Evolutionary conservation across 1,140 invertebrate genomes (phyloP).

Genomic region (Camponotus floridanus): DNA sequence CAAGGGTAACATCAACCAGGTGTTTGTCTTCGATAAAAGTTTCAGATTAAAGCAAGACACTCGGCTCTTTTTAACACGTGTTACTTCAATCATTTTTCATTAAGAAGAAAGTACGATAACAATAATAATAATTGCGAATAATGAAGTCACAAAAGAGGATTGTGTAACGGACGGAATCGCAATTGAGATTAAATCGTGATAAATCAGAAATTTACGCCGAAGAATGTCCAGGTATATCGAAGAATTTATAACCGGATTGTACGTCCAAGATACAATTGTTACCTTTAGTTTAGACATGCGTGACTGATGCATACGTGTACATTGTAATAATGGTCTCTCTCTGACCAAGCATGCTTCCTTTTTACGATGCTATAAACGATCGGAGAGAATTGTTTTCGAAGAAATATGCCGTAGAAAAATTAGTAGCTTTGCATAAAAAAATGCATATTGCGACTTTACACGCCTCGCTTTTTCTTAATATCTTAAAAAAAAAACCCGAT

Average conservation of each 20-base stretch:
- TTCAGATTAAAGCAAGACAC: slow-evolving; percentile 24
- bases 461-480: background rate
- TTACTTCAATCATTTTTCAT: slow-evolving; percentile 14
- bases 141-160: slow-evolving; percentile 15
- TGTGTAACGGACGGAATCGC: slow-evolving; percentile 9
- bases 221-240: background rate
- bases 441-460: background rate
- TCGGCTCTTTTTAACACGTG: background rate
- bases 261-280: slow-evolving; percentile 17
- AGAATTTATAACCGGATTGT: background rate
- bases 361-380: background rate
- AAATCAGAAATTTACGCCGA: background rate
- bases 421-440: background rate
- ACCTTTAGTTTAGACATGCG: slow-evolving; percentile 33
- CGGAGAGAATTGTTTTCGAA: background rate
- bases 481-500: background rate
- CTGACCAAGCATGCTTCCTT: slow-evolving; percentile 47
- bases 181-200: background rate
- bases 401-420: background rate
- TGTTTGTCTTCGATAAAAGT: slow-evolving; percentile 36
- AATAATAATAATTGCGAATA: background rate
- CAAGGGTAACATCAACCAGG: slow-evolving; percentile 53
- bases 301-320: slow-evolving; percentile 10
- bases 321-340: slow-evolving; percentile 22
- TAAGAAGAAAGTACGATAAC: slow-evolving; percentile 16